Base-by-base conservation (phyloP, 2,888 invertebrate genomes). In the Nomada ruficornis region DNA sequence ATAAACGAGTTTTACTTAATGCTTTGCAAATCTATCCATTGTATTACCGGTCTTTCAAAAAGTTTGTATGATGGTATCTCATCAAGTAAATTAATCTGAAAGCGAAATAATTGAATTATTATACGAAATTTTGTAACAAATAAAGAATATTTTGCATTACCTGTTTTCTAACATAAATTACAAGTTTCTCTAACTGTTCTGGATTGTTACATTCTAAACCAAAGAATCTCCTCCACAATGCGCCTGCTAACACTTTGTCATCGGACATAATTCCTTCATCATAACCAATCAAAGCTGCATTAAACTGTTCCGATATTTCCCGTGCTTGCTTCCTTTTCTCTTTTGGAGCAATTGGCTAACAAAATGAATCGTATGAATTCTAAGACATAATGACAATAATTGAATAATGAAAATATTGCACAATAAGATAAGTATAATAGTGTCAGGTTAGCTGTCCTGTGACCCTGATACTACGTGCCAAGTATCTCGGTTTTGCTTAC, bases 141-240 rank as follows among this genome's bases (percentile, higher is more conserved):
- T n/a, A 13, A 60, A 29, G 47, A 44, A 44, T 20, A 50, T 7
- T 60, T 52, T 57, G 13, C 2, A 29, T 63, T 77, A 88, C 88
- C 83, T 88, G 88, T 94, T 96, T 96, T 80, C 98, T 95, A 69
- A 98, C 95, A 91, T 97, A 98, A 91, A 95, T 95, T 0, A 98
- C 96, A 89, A 98, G 93, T 71, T 94, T 94, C 90, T 97, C 98
- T 79, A 98, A 90, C 79, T 96, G 92, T 85, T 95, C 95, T 18
- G 96, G 96, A 89, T 96, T 95, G n/a, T 95, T 94, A 89, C 96
- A 95, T 57, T 95, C 94, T 88, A 95, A 95, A 86, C 95, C 95
- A 89, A 97, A 97, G 92, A 98, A 96, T 84, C 97, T 95, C 86
- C 97, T 95, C 98, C 98, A 98, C 18, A 98, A 89, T 0, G 98